Conservation (phyloP, 23 tunicate species). For the Botrylloides violaceus region DNA sequence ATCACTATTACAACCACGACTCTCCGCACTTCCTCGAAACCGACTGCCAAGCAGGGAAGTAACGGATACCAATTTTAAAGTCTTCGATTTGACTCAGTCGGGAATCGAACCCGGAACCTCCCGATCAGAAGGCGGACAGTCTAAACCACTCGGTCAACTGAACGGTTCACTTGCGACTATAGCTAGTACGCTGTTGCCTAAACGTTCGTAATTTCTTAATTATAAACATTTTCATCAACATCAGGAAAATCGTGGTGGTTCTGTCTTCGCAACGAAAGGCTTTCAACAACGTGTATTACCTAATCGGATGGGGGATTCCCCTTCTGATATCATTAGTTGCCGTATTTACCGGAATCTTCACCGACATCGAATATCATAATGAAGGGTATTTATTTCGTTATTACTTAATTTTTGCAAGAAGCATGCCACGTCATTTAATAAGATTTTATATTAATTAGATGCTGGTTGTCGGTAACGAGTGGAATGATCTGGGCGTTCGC, state of each 20-base stretch:
- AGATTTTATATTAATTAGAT: constrained; percentile 18
- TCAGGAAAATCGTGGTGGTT: constrained; percentile 47
- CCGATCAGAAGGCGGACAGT: too few species aligned
- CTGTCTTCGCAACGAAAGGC: constrained; percentile 21
- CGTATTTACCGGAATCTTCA: background rate
- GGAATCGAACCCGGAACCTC: too few species aligned
- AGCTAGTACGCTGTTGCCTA: too few species aligned
- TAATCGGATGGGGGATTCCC: constrained; percentile 43
- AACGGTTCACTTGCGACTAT: too few species aligned
- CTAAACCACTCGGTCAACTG: too few species aligned
- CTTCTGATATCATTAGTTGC: background rate
- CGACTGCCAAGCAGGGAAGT: too few species aligned
- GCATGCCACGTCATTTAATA: background rate
- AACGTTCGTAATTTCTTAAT: too few species aligned
- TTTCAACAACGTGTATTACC: constrained; percentile 12
- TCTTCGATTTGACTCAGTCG: too few species aligned
- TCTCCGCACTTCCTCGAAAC: too few species aligned
- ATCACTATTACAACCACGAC: too few species aligned
- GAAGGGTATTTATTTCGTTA: constrained; percentile 7
- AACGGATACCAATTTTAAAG: too few species aligned
- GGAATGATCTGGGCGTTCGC: constrained; percentile 50
- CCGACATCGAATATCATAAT: constrained; percentile 10
- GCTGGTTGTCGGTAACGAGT: constrained; percentile 33
- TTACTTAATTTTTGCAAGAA: background rate
- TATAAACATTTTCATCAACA: too few species aligned